Evolutionary conservation across 2,113 vertebrate species (phyloP).

Genomic region (Lanius collurio): DNA sequence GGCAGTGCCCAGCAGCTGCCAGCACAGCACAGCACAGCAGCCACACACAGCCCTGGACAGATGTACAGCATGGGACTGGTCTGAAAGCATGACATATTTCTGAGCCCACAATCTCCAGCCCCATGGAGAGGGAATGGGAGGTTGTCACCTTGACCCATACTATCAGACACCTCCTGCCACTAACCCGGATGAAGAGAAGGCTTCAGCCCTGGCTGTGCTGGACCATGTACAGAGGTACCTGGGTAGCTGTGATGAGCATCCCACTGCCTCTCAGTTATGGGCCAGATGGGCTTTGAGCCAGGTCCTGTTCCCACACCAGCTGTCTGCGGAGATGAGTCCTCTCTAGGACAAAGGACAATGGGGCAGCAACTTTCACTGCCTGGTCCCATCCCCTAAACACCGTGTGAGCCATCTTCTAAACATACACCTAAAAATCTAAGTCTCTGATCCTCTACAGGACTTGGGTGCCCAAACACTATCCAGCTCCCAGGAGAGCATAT

Average conservation of each 20-base stretch:
- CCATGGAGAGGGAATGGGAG: not conserved
- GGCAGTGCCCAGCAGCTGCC: not conserved
- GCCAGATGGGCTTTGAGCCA: not conserved
- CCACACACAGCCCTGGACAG: not conserved
- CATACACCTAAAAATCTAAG: not conserved
- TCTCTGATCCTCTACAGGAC: rapidly evolving
- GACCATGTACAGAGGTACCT: not conserved
- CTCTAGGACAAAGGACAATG: not conserved
- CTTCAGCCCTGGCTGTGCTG: not conserved
- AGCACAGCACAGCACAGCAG: rapidly evolving
- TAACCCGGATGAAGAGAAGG: not conserved
- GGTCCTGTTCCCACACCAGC: not conserved
- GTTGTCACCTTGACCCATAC: not conserved
- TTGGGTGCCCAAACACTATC: not conserved
- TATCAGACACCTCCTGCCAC: not conserved
- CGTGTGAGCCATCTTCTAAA: not conserved
- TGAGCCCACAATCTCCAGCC: not conserved
- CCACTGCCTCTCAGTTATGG: not conserved
- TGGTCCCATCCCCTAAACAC: rapidly evolving
- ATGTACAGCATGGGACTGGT: rapidly evolving
- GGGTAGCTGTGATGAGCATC: not conserved
- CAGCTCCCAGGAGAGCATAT: not conserved
- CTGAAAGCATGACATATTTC: not conserved
- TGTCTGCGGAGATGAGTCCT: not conserved
- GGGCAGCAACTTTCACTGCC: not conserved